A percentile compares a stretch with the other conserved stretches of the same genome.
These are phyloP conservation scores for Sciurus niger DNA, from an alignment of 2,113 vertebrate genomes.

Conservation along the genomic window DNA sequence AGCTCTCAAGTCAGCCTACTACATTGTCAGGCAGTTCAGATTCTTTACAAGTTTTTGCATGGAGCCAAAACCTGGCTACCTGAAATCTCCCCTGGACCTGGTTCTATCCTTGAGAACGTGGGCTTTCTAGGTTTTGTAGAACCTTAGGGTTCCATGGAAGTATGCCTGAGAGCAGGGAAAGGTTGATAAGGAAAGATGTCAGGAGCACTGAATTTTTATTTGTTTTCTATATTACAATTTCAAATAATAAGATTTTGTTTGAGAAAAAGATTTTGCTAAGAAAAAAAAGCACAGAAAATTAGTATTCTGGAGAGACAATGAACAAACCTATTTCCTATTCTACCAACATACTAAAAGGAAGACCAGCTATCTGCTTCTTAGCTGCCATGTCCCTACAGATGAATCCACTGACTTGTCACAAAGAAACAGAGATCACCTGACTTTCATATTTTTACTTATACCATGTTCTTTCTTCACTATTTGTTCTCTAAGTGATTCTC, in stretches of 20 bases:
- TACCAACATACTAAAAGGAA: background rate
- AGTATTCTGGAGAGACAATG: background rate
- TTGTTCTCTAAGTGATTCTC: background rate
- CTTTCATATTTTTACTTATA: background rate
- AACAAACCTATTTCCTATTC: background rate
- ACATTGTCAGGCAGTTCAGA: background rate
- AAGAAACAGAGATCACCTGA: background rate
- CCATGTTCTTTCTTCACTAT: background rate
- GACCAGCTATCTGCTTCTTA: background rate
- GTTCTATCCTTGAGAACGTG: background rate
- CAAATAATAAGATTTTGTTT: background rate
- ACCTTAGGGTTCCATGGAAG: background rate
- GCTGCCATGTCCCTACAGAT: background rate
- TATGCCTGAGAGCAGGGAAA: fast-evolving
- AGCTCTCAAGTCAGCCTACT: background rate
- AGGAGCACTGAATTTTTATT: background rate
- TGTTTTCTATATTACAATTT: background rate
- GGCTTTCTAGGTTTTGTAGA: background rate
- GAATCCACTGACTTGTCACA: background rate
- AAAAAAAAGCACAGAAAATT: background rate
- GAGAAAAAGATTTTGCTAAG: background rate
- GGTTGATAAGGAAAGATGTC: background rate
- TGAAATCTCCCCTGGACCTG: background rate
- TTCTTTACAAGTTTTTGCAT: background rate
- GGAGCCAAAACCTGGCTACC: background rate